Evolutionary conservation across 1,140 invertebrate species (phyloP), one percentile per base, ranked within the genome.

Genomic region (Acromyrmex echinatior): DNA sequence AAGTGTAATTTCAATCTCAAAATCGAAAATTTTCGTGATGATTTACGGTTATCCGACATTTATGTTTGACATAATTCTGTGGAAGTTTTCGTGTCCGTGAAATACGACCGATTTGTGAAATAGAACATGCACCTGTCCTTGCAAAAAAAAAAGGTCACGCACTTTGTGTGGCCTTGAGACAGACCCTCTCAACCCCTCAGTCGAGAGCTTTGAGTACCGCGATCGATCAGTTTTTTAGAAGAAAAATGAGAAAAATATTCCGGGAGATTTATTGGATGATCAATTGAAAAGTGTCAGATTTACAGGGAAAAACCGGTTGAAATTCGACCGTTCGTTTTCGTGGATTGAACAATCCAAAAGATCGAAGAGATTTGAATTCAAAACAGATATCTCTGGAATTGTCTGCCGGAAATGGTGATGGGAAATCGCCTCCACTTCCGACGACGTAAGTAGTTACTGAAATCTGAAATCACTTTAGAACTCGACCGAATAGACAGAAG

Each of bases 1-100:
- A 49, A 84, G 31, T 74, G n/a, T 35, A 62, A 84, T 76, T 60
- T 76, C 5, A 74, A 25, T 14, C 18, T 68, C n/a, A 14, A n/a
- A 12, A 35, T n/a, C 12, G 68, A 3, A 3, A 3, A 76, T 62
- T 12, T 49, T 35, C 12, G 5, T 49, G 12, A 49, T 51, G 25
- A 25, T 25, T 25, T 35, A 2, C 28, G 14, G 28, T 16, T 74
- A 1, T 2, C 3, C 18, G 66, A 71, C 53, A 49, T 62, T 81
- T 53, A 51, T 7, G 68, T 51, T 12, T 4, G 56, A 62, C 51
- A 74, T 62, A 49, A 62, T 6, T 18, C 28, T 14, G 28, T 56
- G 3, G 28, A 73, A 31, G 21, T 16, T 74, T 82, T 73, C 35
- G 18, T 45, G 31, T 4, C 1, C 5, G 21, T 2, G 65, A 49